Evolutionary conservation across 2,888 invertebrate species (phyloP).

Genomic region (Sepiola atlantica): DNA sequence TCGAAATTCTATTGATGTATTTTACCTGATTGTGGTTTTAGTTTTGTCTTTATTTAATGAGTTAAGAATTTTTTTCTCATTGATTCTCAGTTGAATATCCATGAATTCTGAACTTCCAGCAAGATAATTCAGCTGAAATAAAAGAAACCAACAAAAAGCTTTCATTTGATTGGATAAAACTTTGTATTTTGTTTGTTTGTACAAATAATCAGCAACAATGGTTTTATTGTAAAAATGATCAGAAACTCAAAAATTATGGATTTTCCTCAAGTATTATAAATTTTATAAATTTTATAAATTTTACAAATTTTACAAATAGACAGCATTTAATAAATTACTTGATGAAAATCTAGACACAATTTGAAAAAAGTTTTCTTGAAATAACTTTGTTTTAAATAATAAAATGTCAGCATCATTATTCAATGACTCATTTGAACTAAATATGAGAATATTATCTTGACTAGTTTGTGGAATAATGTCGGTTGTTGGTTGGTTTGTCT

Average conservation of each 20-base stretch:
- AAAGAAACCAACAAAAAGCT: neutral
- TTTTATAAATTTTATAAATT: too few relatives aligned
- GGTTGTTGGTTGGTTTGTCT: neutral
- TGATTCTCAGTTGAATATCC: constrained; percentile 82
- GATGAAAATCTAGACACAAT: neutral
- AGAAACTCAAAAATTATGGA: too few relatives aligned
- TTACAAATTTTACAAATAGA: too few relatives aligned
- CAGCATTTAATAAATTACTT: too few relatives aligned
- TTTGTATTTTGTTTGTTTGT: neutral
- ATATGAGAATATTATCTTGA: neutral
- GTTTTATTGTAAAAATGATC: neutral
- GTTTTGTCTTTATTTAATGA: constrained; percentile 81
- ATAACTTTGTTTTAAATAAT: neutral
- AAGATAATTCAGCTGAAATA: constrained; percentile 65
- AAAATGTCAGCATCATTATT: neutral
- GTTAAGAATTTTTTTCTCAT: constrained; percentile 83
- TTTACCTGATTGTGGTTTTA: constrained; percentile 78
- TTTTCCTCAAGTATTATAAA: too few relatives aligned
- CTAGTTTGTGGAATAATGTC: neutral
- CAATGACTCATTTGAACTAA: neutral
- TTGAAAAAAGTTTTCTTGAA: neutral
- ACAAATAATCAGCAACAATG: neutral
- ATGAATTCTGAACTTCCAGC: constrained; percentile 80
- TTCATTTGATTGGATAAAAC: neutral
- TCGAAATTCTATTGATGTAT: neutral